A percentile compares a stretch with the other conserved stretches of the same genome.
Conservation (phyloP, 2,888 invertebrate genomes). For the Amphimallon solstitiale region DNA sequence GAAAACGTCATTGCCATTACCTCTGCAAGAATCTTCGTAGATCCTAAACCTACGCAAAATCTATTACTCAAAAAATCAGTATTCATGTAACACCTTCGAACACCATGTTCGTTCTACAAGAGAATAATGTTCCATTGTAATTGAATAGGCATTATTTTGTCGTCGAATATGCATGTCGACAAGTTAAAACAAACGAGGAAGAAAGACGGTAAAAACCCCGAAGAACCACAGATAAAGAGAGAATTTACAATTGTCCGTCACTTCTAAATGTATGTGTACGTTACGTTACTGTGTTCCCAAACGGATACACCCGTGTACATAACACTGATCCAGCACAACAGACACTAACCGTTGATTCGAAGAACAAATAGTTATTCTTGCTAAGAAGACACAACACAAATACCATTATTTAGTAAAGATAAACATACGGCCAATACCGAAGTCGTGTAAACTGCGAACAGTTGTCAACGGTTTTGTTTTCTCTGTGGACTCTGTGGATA, state of each 20-base stretch:
- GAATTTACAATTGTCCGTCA: neutral
- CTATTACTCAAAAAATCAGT: too few species aligned
- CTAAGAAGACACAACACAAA: slow-evolving; percentile 47
- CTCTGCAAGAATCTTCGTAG: too few species aligned
- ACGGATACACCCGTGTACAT: neutral
- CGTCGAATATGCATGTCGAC: neutral
- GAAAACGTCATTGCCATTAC: too few species aligned
- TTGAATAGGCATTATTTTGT: neutral
- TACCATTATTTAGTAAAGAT: slow-evolving; percentile 55
- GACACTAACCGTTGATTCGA: slow-evolving; percentile 39
- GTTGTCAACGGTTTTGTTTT: slow-evolving; percentile 32
- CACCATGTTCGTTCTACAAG: too few species aligned
- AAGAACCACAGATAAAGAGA: neutral
- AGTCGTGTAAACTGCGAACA: slow-evolving; percentile 47
- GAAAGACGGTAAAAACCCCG: neutral
- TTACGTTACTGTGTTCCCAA: neutral
- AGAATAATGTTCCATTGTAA: too few species aligned
- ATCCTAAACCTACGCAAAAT: too few species aligned
- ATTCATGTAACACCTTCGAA: too few species aligned
- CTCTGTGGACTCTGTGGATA: slow-evolving; percentile 27
- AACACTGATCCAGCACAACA: neutral
- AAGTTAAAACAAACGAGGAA: neutral
- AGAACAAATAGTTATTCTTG: slow-evolving; percentile 42
- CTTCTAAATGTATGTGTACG: neutral
- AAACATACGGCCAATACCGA: slow-evolving; percentile 50